Conservation (phyloP, 2,888 invertebrate species). For the Parapristionchus giblindavisi region DNA sequence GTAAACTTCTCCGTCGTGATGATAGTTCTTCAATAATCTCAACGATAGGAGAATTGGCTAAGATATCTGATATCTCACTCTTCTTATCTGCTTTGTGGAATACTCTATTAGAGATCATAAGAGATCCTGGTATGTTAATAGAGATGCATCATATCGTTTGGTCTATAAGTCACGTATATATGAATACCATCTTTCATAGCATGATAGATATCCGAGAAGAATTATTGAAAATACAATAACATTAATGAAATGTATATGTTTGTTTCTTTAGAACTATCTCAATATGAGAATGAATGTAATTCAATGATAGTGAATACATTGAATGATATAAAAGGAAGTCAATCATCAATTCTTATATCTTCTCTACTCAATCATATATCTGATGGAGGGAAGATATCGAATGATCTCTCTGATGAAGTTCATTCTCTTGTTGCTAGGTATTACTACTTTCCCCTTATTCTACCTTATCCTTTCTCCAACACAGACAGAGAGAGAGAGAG, state of each 20-base stretch:
- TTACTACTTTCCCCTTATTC: not conserved
- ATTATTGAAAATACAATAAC: too few relatives aligned
- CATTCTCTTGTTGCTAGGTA: constrained; percentile 36
- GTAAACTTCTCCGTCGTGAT: constrained; percentile 46
- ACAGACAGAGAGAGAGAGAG: too few relatives aligned
- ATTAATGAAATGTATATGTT: too few relatives aligned
- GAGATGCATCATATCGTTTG: too few relatives aligned
- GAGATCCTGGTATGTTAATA: constrained; percentile 4
- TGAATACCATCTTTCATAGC: too few relatives aligned
- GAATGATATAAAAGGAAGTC: not conserved
- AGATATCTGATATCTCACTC: constrained; percentile 46
- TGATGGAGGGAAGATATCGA: constrained; percentile 1
- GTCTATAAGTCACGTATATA: too few relatives aligned
- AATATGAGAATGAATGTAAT: not conserved
- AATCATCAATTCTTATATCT: constrained; percentile 16
- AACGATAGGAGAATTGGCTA: constrained; percentile 37
- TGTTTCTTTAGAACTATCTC: not conserved
- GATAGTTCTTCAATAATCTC: constrained; percentile 42
- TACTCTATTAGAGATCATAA: constrained; percentile 46
- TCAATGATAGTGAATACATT: not conserved
- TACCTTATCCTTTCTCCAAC: too few relatives aligned
- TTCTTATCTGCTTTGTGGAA: constrained; percentile 55
- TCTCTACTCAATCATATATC: constrained; percentile 21
- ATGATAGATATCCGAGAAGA: too few relatives aligned
- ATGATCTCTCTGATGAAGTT: constrained; percentile 1